Conservation (phyloP, 1,140 invertebrate species). For the Bombyx mandarina region DNA sequence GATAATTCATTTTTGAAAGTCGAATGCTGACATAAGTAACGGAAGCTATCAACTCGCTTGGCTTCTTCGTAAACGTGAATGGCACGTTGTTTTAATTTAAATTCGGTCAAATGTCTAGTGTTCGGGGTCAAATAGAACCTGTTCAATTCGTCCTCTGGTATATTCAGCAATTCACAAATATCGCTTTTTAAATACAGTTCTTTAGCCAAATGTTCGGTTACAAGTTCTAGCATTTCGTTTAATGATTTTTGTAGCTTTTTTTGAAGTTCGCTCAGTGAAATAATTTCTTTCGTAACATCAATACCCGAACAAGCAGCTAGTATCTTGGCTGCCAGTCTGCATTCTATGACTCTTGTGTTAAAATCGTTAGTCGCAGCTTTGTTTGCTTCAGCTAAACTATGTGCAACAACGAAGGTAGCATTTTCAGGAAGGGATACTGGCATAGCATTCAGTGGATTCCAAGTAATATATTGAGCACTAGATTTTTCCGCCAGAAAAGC, state of each 20-base stretch:
- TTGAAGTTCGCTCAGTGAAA: slow-evolving; percentile 81
- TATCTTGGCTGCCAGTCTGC: slow-evolving; percentile 88
- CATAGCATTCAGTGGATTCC: slow-evolving; percentile 86
- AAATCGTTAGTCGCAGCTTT: slow-evolving; percentile 94
- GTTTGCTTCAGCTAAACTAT: slow-evolving; percentile 91
- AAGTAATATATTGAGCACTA: slow-evolving; percentile 93
- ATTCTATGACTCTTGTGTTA: slow-evolving; percentile 96
- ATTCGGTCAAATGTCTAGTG: slow-evolving; percentile 77
- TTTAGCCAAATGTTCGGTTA: slow-evolving; percentile 76
- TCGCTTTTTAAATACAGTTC: slow-evolving; percentile 84
- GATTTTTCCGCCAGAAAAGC: slow-evolving; percentile 91
- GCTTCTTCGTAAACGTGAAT: slow-evolving; percentile 93
- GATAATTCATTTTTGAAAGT: slow-evolving; percentile 64
- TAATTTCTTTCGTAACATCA: slow-evolving; percentile 29
- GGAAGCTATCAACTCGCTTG: slow-evolving; percentile 82
- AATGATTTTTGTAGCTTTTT: slow-evolving; percentile 74
- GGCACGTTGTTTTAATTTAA: slow-evolving; percentile 88
- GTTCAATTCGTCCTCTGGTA: slow-evolving; percentile 77
- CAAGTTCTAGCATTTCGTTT: slow-evolving; percentile 78
- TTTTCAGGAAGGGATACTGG: slow-evolving; percentile 86
- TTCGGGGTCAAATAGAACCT: slow-evolving; percentile 77
- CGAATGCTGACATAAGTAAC: slow-evolving; percentile 73
- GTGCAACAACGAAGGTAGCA: slow-evolving; percentile 93
- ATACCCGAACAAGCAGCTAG: slow-evolving; percentile 76
- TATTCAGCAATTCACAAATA: slow-evolving; percentile 76